These are phyloP conservation scores for Xiphophorus birchmanni DNA, from an alignment of 2,797 vertebrate genomes.

Conservation along the genomic window DNA sequence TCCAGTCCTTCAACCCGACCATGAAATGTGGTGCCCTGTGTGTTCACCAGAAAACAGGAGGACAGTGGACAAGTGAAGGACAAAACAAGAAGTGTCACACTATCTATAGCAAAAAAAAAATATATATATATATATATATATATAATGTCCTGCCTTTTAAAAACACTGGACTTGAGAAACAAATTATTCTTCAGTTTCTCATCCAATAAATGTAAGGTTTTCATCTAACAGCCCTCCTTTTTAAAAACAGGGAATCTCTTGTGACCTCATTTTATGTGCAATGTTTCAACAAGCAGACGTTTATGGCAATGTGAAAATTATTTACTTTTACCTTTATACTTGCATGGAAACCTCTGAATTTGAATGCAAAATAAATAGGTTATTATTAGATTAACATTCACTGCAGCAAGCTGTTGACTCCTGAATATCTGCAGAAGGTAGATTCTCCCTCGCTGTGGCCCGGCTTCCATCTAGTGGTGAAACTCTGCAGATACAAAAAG, in stretches of 20 bases:
- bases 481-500: neutral
- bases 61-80: neutral
- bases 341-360: neutral
- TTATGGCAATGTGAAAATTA: neutral
- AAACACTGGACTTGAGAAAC: neutral
- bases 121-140: too few relatives aligned
- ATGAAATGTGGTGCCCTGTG: neutral
- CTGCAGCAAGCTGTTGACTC: neutral
- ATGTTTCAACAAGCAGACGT: neutral
- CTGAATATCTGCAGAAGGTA: neutral
- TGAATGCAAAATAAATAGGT: neutral
- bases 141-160: neutral
- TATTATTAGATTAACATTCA: neutral
- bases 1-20: neutral
- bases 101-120: neutral
- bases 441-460: neutral
- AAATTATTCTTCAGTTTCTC: neutral
- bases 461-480: neutral
- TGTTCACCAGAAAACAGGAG: neutral
- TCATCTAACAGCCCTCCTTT: neutral
- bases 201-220: neutral
- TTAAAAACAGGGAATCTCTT: neutral
- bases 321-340: neutral
- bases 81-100: neutral
- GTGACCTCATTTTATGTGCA: neutral